phyloP scores from a whole-genome alignment of 64 coral and sea anemone genomes.

The Anthopleura sola region DNA sequence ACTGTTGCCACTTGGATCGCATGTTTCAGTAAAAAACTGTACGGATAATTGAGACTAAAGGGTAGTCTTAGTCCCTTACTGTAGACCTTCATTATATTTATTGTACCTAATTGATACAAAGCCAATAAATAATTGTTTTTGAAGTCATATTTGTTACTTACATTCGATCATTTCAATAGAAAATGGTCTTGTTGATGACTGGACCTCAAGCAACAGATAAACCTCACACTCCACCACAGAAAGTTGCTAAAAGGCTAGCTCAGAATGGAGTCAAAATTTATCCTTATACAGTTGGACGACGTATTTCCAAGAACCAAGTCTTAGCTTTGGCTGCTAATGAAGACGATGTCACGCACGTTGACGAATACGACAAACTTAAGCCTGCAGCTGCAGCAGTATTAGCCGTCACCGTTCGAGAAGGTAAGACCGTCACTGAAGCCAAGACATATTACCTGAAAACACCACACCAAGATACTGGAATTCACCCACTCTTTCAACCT shows the following conservation, averaged over 20 bases:
- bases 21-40: no score
- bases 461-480: no score
- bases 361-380: background rate
- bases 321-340: background rate
- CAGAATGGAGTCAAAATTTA: conserved; percentile 34
- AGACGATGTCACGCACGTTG: conserved; percentile 11
- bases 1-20: no score
- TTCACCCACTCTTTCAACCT: no score
- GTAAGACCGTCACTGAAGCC: background rate
- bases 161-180: background rate
- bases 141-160: background rate
- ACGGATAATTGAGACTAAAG: no score
- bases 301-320: background rate
- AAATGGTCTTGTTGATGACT: conserved; percentile 18
- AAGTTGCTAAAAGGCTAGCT: conserved; percentile 5
- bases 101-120: no score
- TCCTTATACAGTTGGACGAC: conserved; percentile 25
- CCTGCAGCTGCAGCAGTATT: background rate
- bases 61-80: no score
- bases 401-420: background rate
- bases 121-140: no score
- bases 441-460: no score
- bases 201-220: conserved; percentile 31
- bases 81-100: no score
- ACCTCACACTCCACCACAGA: background rate